Base-by-base conservation (phyloP, 2,113 vertebrate species). In the Chaetorhynchus papuensis region DNA sequence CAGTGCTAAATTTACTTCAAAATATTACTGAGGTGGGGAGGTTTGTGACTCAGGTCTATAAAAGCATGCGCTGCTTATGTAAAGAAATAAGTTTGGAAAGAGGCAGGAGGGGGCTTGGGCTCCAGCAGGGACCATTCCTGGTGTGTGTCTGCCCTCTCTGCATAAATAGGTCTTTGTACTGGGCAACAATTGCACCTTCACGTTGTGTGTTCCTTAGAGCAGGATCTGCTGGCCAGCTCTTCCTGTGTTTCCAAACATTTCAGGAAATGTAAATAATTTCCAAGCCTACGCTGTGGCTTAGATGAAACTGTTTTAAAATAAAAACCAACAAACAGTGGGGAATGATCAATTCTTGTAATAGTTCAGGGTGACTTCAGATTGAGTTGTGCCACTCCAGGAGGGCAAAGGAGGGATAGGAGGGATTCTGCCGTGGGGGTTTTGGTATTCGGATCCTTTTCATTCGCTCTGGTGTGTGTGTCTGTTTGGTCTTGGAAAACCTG, bases 21-120 rank as follows among this genome's bases (percentile, higher is more conserved):
- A 93, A 90, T 93, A 93, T 90, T 95, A 89, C 94, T 45, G 89
- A 68, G 93, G 78, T 94, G 91, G 75, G 87, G 89, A 89, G 64
- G 66, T 81, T 94, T 89, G 94, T 94, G 89, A 94, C 87, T 95
- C 93, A 97, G 91, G 96, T 69, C 91, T 93, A 31, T 91, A 90
- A 96, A 96, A 87, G 87, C 86, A 18, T 8, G 60, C 21, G 1
- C 35, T 63, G 90, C 93, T 94, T 94, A 93, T 91, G 94, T 87
- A 94, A 93, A 96, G 87, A 53, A 68, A 16, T 4, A 17, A 65
- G 83, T 65, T 71, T 64, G 15, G 65, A 10, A 41, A 42, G 74
- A 89, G 80, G 70, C 87, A 66, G 84, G 8, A 84, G 80, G 56
- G 53, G 78, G 10, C 66, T 54, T 3, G 1, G 57, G 53, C 63